Evolutionary conservation across 2,888 invertebrate genomes (phyloP).

Genomic region (Myopa testacea): DNA sequence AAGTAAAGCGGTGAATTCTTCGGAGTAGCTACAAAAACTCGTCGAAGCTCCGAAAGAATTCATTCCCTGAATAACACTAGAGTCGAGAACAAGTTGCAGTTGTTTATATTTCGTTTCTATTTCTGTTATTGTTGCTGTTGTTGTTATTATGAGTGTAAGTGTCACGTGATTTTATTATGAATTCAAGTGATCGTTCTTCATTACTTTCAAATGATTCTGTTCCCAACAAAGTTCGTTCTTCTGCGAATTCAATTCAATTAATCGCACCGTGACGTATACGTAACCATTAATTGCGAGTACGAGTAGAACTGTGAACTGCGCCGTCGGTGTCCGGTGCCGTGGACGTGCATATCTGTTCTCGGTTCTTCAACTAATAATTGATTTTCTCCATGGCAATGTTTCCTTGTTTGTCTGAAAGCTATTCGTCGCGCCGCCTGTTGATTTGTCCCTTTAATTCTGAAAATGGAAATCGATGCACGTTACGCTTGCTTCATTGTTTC

Average conservation of each 20-base stretch:
- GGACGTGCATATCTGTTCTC: too few relatives aligned
- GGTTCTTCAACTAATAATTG: too few relatives aligned
- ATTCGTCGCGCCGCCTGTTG: not conserved
- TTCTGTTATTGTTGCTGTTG: not conserved
- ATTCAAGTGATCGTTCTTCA: not conserved
- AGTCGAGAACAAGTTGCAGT: conserved; percentile 13
- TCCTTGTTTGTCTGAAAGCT: not conserved
- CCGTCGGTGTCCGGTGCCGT: not conserved
- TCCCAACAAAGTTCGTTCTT: not conserved
- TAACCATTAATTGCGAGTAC: not conserved
- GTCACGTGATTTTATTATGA: not conserved
- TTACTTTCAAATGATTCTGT: not conserved
- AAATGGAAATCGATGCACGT: conserved; percentile 15
- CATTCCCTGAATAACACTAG: conserved; percentile 6
- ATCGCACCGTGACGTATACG: conserved; percentile 14
- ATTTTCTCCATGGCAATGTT: not conserved
- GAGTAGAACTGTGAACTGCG: not conserved
- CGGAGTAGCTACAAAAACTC: conserved; percentile 1
- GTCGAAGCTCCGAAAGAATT: not conserved
- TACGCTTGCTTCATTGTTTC: conserved; percentile 1
- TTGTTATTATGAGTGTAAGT: conserved; percentile 6
- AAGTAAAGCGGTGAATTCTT: not conserved
- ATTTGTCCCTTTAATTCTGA: too few relatives aligned
- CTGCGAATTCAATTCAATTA: conserved; percentile 3
- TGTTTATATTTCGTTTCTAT: not conserved